Conservation (phyloP, 2,797 vertebrate species). For the Chelonia mydas region DNA sequence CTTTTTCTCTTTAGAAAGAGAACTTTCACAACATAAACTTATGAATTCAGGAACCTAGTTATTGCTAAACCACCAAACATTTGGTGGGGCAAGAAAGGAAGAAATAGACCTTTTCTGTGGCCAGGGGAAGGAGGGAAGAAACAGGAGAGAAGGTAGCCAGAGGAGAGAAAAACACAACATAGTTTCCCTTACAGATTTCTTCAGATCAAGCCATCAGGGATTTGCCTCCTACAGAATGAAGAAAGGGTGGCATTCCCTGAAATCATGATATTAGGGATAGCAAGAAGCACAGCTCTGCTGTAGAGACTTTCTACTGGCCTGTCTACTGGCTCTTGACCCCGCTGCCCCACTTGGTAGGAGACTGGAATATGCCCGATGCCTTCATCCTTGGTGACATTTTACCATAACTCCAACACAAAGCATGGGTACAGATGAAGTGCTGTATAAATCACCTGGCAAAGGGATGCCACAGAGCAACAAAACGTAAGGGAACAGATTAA, state of each 20-base stretch:
- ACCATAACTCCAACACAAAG: neutral
- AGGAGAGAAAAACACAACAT: neutral
- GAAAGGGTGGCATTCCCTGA: neutral
- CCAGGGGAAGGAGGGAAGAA: neutral
- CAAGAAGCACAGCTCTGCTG: neutral
- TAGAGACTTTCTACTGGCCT: neutral
- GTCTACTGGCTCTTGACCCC: neutral
- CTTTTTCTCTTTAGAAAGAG: neutral
- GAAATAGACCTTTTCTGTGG: rapidly evolving
- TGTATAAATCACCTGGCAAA: neutral
- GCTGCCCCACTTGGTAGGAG: neutral
- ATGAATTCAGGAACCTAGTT: neutral
- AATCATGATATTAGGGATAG: neutral
- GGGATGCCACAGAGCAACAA: neutral
- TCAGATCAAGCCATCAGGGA: neutral
- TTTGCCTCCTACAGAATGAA: neutral
- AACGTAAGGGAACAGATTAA: neutral
- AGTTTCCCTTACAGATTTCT: neutral
- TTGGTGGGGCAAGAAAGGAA: neutral
- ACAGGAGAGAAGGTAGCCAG: neutral
- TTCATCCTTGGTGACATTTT: neutral
- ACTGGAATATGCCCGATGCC: neutral
- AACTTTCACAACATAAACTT: neutral
- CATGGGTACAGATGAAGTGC: neutral
- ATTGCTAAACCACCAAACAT: neutral